Percentiles rank a stretch among this genome's conserved stretches.
Conservation (phyloP, 2,888 invertebrate species). For the Xiphydria camelus region DNA sequence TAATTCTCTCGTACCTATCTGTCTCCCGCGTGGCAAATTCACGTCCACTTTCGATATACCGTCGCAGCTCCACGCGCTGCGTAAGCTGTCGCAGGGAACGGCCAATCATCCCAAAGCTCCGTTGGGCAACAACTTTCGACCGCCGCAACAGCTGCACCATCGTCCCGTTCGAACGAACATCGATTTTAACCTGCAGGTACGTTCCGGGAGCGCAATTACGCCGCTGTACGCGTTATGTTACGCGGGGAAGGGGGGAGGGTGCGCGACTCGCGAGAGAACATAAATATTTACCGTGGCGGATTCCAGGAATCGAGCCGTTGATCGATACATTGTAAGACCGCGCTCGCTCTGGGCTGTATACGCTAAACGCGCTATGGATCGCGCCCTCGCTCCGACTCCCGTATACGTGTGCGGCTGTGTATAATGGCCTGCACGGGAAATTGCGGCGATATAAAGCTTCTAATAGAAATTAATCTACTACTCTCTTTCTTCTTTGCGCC, state of each 20-base stretch:
- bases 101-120: slow-evolving; percentile 85
- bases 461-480: slow-evolving; percentile 22
- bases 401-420: too few relatives aligned
- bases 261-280: too few relatives aligned
- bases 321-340: too few relatives aligned
- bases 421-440: too few relatives aligned
- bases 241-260: background rate
- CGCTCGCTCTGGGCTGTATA: too few relatives aligned
- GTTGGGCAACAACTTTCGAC: slow-evolving; percentile 93
- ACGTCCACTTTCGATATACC: slow-evolving; percentile 13
- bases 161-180: slow-evolving; percentile 95
- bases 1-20: slow-evolving; percentile 10
- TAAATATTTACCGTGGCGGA: too few relatives aligned
- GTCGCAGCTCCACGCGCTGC: slow-evolving; percentile 76
- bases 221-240: background rate
- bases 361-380: too few relatives aligned
- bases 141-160: slow-evolving; percentile 90
- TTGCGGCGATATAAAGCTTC: too few relatives aligned
- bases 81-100: slow-evolving; percentile 88
- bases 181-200: slow-evolving; percentile 83
- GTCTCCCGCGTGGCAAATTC: slow-evolving; percentile 6
- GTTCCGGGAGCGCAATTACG: slow-evolving; percentile 15
- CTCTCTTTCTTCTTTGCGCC: slow-evolving; percentile 40
- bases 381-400: too few relatives aligned
- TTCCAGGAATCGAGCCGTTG: too few relatives aligned